A percentile compares a stretch with the other conserved stretches of the same genome.
Evolutionary conservation across 1,140 invertebrate genomes (phyloP).

Genomic region (Bombus confusus): DNA sequence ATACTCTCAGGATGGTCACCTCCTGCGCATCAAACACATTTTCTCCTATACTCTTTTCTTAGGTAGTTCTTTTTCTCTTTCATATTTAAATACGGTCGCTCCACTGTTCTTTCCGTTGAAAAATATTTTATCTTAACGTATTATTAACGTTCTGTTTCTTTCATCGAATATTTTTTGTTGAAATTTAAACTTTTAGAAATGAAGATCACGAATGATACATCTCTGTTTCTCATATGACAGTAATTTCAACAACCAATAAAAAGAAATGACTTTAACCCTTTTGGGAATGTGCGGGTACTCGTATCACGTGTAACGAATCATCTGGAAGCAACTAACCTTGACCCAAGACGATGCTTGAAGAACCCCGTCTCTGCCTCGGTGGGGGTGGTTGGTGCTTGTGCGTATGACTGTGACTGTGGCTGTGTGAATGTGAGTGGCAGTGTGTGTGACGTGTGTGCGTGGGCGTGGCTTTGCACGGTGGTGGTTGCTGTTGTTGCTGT

Average conservation of each 20-base stretch:
- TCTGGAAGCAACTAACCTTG: slow-evolving; percentile 70
- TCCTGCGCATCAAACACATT: slow-evolving; percentile 66
- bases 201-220: too few relatives aligned
- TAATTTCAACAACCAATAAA: too few relatives aligned
- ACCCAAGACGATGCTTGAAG: slow-evolving; percentile 80
- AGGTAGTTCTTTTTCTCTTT: neutral
- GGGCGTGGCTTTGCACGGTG: slow-evolving; percentile 77
- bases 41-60: neutral
- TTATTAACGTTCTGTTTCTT: too few relatives aligned
- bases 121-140: too few relatives aligned
- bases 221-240: too few relatives aligned
- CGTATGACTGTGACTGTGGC: slow-evolving; percentile 80
- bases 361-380: slow-evolving; percentile 78
- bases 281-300: too few relatives aligned
- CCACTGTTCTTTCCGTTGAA: neutral
- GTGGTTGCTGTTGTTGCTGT: slow-evolving; percentile 64
- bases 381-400: slow-evolving; percentile 79
- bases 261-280: too few relatives aligned
- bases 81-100: neutral
- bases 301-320: neutral
- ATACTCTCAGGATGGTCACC: slow-evolving; percentile 81
- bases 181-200: too few relatives aligned
- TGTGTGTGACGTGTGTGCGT: slow-evolving; percentile 80
- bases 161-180: too few relatives aligned
- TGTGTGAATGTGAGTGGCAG: slow-evolving; percentile 81